Conservation (phyloP, 2,888 invertebrate species). For the Pristionchus maxplancki region DNA sequence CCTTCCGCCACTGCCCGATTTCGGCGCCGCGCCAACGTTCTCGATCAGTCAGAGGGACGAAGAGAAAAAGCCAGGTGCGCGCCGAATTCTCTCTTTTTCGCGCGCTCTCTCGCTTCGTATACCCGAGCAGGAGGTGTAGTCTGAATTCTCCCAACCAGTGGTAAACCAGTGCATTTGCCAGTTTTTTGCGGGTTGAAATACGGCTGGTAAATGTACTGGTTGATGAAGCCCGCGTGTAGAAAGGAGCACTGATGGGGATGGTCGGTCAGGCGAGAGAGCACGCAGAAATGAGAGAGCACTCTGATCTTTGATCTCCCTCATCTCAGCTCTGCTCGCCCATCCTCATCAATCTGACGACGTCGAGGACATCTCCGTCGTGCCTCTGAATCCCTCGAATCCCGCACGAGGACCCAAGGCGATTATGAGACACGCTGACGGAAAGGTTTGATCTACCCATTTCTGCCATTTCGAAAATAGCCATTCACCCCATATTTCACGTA, state of each 20-base stretch:
- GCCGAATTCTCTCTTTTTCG: too few species aligned
- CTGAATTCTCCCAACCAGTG: too few species aligned
- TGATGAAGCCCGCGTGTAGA: background rate
- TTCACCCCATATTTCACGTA: too few species aligned
- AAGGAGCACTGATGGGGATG: too few species aligned
- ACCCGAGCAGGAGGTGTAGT: too few species aligned
- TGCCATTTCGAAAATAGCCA: background rate
- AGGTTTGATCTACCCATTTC: background rate
- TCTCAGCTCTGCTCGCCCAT: background rate
- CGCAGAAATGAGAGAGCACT: background rate
- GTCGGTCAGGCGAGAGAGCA: too few species aligned
- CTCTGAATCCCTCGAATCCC: background rate
- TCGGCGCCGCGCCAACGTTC: slow-evolving; percentile 40
- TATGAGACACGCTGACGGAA: background rate
- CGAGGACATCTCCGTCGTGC: slow-evolving; percentile 51
- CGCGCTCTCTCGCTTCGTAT: too few species aligned
- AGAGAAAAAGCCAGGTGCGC: background rate
- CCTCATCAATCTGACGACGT: slow-evolving; percentile 6
- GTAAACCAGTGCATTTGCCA: too few species aligned
- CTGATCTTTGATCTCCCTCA: background rate
- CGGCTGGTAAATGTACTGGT: too few species aligned
- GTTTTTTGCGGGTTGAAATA: too few species aligned
- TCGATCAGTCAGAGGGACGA: background rate
- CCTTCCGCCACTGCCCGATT: slow-evolving; percentile 36
- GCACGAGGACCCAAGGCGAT: slow-evolving; percentile 23